A percentile compares a stretch with the other conserved stretches of the same genome.
Conservation (phyloP, 1,140 invertebrate species). For the Heliothis virescens region DNA sequence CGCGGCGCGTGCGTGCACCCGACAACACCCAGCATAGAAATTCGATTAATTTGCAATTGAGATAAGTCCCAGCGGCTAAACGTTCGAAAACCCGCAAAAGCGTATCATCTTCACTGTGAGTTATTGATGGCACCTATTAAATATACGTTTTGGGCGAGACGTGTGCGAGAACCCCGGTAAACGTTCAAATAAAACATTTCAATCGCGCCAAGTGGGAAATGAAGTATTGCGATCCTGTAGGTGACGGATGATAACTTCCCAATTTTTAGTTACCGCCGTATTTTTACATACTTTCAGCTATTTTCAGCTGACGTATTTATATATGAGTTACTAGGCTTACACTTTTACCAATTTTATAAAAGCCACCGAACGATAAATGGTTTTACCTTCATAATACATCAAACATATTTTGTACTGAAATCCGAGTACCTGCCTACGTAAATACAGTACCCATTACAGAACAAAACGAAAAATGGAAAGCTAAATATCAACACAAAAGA, state of each 20-base stretch:
- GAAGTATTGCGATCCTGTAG: slow-evolving; percentile 70
- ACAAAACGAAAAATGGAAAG: slow-evolving; percentile 32
- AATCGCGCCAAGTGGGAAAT: slow-evolving; percentile 78
- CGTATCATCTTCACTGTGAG: slow-evolving; percentile 79
- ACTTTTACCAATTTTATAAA: background rate
- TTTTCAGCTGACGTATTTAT: background rate
- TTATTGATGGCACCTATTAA: slow-evolving; percentile 87
- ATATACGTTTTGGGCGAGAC: slow-evolving; percentile 82
- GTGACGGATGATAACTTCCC: slow-evolving; percentile 65
- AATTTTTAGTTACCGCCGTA: slow-evolving; percentile 61
- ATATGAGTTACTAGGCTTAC: background rate
- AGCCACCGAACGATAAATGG: slow-evolving; percentile 1
- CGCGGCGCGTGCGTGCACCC: slow-evolving; percentile 58
- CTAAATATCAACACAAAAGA: slow-evolving; percentile 35
- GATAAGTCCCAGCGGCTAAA: slow-evolving; percentile 79
- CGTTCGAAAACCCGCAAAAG: slow-evolving; percentile 74
- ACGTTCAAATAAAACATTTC: slow-evolving; percentile 82
- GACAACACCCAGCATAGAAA: slow-evolving; percentile 69
- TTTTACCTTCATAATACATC: slow-evolving; percentile 8
- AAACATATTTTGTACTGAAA: slow-evolving; percentile 25
- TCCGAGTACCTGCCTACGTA: slow-evolving; percentile 12
- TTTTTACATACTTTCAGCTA: slow-evolving; percentile 51
- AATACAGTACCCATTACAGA: slow-evolving; percentile 20
- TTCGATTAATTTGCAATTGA: slow-evolving; percentile 85
- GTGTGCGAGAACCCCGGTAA: slow-evolving; percentile 66